Percentiles rank a stretch among this genome's conserved stretches.
These are phyloP conservation scores for Mormyrus proboscirostris DNA, from an alignment of 2,797 vertebrate species.

Conservation along the genomic window DNA sequence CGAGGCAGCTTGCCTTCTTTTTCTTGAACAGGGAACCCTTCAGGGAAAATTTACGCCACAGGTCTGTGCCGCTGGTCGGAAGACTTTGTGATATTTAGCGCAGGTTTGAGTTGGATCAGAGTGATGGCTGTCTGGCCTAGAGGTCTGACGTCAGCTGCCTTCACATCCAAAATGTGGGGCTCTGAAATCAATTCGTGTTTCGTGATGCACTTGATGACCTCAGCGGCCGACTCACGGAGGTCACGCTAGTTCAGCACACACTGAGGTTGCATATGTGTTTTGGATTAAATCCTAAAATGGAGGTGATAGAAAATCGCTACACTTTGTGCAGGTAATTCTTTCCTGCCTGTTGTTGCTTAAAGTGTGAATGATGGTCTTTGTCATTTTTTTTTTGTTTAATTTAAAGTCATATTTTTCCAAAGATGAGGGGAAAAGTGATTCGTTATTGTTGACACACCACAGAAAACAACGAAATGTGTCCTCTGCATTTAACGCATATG, in stretches of 20 bases:
- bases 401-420: background rate
- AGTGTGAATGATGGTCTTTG: background rate
- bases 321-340: background rate
- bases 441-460: too few species aligned
- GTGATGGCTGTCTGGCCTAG: background rate
- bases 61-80: background rate
- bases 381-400: background rate
- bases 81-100: background rate
- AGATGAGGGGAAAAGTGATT: too few species aligned
- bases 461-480: too few species aligned
- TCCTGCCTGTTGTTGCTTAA: background rate
- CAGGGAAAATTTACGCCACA: background rate
- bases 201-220: background rate
- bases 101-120: background rate
- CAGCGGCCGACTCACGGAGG: too few species aligned
- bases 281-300: background rate
- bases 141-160: background rate
- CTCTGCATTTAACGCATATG: too few species aligned
- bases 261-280: background rate
- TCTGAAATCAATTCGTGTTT: background rate
- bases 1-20: background rate
- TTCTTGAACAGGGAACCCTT: background rate
- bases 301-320: background rate
- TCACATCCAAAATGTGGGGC: background rate
- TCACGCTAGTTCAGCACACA: background rate